Base-by-base conservation (phyloP, 1,140 invertebrate genomes). In the Agraylea sexmaculata region DNA sequence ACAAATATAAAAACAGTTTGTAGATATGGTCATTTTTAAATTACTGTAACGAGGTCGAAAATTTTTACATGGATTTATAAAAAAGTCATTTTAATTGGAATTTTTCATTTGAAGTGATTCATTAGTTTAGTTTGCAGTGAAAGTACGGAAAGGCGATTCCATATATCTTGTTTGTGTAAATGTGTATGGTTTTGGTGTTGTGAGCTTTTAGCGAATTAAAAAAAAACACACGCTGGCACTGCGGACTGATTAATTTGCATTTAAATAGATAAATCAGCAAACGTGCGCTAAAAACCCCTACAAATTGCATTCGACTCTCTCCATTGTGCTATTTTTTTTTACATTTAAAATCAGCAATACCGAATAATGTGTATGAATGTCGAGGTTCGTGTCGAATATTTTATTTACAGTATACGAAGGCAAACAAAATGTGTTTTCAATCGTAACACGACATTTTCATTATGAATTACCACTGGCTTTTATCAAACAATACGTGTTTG, bases 171-270 rank as follows among this genome's bases (percentile, higher is more conserved):
- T n/a, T n/a, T n/a, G n/a, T n/a, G n/a, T 55, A 56, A 53, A 59
- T 58, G 49, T 51, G 50, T 54, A 58, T 57, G 55, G 57, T 49
- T 53, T 54, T 60, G 60, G 60, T 60, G 60, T 52, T 45, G 51
- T 47, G 43, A 46, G 57, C 57, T 59, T 58, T 58, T 59, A 57
- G 57, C 53, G 55, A 59, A 62, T 62, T 58, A 57, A 56, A 60
- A 57, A 53, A 48, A 50, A 46, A 46, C 39, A 34, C 37, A 20
- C 33, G 42, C 46, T 44, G 40, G 32, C 28, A 41, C 40, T 37
- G 42, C 39, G 35, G 22, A 47, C 43, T 47, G 43, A 47, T 47
- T 40, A 33, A 47, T 47, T 47, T 47, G 45, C 45, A 43, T 42
- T 23, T 33, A 42, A 33, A 37, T 39, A 19, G 20, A 43, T 40